Conservation (phyloP, 2,113 vertebrate genomes). For the Danio rerio region DNA sequence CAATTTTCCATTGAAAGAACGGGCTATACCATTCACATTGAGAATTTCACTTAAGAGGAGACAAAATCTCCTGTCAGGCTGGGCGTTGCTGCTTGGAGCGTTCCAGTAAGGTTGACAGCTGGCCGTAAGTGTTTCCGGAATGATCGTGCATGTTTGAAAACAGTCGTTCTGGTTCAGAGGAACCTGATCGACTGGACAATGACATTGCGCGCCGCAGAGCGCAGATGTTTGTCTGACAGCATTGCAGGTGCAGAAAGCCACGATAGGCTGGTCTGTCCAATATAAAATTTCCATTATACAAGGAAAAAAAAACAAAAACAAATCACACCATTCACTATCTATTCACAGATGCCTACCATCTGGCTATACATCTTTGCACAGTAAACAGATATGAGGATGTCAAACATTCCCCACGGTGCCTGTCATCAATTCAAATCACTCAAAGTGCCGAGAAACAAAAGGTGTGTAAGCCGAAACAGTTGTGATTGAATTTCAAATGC, state of each 20-base stretch:
- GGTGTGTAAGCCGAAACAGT: conserved; percentile 14
- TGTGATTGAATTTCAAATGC: conserved; percentile 17
- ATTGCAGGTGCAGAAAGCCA: conserved; percentile 23
- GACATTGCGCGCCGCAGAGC: neutral
- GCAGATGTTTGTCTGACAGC: conserved; percentile 30
- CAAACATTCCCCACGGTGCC: conserved; percentile 28
- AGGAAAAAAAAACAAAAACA: conserved; percentile 9
- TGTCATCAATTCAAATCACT: conserved; percentile 42
- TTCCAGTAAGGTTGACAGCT: conserved; percentile 50
- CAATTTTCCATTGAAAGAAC: conserved; percentile 49
- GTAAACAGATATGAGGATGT: conserved; percentile 44
- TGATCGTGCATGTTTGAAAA: conserved; percentile 37
- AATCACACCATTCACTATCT: conserved; percentile 46
- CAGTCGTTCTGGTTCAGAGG: conserved; percentile 12
- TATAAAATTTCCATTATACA: conserved; percentile 24
- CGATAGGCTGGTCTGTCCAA: conserved; percentile 15
- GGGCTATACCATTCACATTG: conserved; percentile 62
- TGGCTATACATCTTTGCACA: conserved; percentile 53
- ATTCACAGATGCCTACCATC: conserved; percentile 49
- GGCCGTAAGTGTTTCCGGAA: conserved; percentile 33
- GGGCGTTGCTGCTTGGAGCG: conserved; percentile 54
- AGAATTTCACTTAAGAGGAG: conserved; percentile 52
- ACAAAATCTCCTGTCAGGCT: conserved; percentile 46
- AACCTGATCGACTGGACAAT: conserved; percentile 14
- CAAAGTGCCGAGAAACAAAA: conserved; percentile 32